Evolutionary conservation across 2,113 vertebrate species (phyloP).

Genomic region (Caloenas nicobarica): DNA sequence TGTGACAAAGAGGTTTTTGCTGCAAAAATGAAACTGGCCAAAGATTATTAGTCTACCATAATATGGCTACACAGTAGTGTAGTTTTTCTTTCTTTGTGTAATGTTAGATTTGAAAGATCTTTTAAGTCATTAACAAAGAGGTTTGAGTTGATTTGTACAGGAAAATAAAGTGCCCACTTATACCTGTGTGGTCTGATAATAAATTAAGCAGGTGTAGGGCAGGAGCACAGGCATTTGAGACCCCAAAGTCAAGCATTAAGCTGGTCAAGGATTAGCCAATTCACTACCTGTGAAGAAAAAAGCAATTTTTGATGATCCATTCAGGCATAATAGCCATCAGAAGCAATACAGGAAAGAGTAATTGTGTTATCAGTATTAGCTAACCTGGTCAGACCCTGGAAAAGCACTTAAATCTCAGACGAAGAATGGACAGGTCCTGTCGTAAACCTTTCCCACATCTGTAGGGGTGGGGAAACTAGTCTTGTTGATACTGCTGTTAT

Average conservation of each 20-base stretch:
- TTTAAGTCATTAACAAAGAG: neutral
- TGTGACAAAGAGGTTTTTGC: neutral
- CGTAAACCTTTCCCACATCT: neutral
- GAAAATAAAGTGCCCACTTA: neutral
- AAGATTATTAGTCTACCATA: neutral
- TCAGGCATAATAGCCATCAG: neutral
- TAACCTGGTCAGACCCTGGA: neutral
- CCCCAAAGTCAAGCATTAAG: neutral
- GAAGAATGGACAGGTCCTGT: fast-evolving
- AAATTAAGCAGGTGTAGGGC: neutral
- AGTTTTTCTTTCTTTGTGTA: neutral
- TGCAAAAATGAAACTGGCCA: neutral
- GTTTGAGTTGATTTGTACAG: neutral
- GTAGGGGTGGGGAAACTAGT: neutral
- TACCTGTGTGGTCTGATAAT: neutral
- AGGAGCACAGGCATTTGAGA: neutral
- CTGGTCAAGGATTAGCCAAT: neutral
- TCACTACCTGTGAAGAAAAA: neutral
- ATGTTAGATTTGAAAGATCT: neutral
- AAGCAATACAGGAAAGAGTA: neutral
- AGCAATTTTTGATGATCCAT: neutral
- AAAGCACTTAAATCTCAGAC: neutral
- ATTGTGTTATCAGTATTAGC: neutral
- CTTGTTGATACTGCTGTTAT: neutral
- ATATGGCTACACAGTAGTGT: neutral